Percentiles rank a stretch among this genome's conserved stretches.
These are phyloP conservation scores for Alectoris magna DNA, from an alignment of 2,797 vertebrate species.

Conservation along the genomic window DNA sequence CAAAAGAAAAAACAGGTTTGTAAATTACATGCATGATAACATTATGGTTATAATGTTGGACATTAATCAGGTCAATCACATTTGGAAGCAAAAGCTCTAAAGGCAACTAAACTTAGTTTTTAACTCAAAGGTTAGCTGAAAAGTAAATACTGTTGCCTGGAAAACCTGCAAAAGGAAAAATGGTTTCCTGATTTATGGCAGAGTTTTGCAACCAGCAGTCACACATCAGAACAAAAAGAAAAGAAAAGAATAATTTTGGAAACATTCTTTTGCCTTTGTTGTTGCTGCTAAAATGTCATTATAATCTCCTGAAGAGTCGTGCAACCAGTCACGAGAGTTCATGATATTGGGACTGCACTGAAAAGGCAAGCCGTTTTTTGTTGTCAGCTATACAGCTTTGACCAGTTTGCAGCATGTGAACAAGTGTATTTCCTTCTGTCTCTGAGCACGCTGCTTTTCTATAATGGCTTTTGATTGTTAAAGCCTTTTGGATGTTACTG, in stretches of 20 bases:
- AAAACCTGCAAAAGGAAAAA: conserved; percentile 68
- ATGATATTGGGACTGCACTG: neutral
- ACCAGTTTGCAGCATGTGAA: neutral
- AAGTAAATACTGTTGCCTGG: conserved; percentile 44
- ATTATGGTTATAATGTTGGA: neutral
- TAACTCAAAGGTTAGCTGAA: conserved; percentile 89
- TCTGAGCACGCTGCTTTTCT: neutral
- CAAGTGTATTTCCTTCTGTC: neutral
- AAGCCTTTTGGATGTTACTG: conserved; percentile 30
- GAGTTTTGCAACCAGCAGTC: conserved; percentile 34
- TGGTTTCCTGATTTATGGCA: conserved; percentile 8
- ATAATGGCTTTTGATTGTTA: neutral
- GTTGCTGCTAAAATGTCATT: conserved; percentile 23
- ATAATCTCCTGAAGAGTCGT: neutral
- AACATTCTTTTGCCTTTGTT: conserved; percentile 62
- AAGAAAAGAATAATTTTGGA: conserved; percentile 39
- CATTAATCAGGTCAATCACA: conserved; percentile 47
- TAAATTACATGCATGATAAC: neutral
- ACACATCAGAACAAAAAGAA: conserved; percentile 36
- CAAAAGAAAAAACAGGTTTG: conserved; percentile 33
- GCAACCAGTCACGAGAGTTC: neutral
- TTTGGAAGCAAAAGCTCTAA: conserved; percentile 78
- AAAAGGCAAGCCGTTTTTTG: neutral
- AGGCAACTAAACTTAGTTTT: conserved; percentile 87
- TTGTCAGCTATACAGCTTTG: neutral